Evolutionary conservation across 2,797 vertebrate genomes (phyloP).

Genomic region (Peromyscus melanophrys): DNA sequence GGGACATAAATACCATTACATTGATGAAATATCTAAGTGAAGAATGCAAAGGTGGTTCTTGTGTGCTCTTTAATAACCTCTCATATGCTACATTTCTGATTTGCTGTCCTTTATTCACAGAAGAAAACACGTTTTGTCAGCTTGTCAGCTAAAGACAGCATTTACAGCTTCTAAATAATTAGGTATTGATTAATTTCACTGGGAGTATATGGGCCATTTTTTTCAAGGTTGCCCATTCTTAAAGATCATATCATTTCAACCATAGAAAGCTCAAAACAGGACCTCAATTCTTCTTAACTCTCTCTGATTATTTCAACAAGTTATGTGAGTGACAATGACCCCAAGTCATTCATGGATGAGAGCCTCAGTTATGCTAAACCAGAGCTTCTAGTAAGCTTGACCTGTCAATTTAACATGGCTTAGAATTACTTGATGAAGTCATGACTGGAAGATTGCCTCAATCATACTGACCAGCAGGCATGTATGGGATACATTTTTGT

Average conservation of each 20-base stretch:
- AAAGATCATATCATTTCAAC: slow-evolving; percentile 83
- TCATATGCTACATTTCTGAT: slow-evolving; percentile 85
- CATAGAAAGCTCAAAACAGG: slow-evolving; percentile 63
- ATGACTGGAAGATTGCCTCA: background rate
- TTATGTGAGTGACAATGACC: background rate
- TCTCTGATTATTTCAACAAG: background rate
- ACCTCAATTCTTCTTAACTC: slow-evolving; percentile 61
- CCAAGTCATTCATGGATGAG: background rate
- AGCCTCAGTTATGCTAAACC: background rate
- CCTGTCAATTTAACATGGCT: too few relatives aligned
- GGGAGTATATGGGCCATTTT: slow-evolving; percentile 68
- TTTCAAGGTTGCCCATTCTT: slow-evolving; percentile 80
- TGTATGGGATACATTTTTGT: background rate
- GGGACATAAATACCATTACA: slow-evolving; percentile 87
- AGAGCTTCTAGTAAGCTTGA: background rate
- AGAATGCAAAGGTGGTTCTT: slow-evolving; percentile 79
- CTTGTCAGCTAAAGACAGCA: slow-evolving; percentile 86
- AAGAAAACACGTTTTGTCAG: slow-evolving; percentile 89
- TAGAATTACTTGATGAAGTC: background rate
- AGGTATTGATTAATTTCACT: slow-evolving; percentile 92
- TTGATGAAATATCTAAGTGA: slow-evolving; percentile 86
- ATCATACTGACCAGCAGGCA: background rate
- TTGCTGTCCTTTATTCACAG: slow-evolving; percentile 92
- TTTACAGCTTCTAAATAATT: slow-evolving; percentile 95
- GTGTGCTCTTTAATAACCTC: slow-evolving; percentile 76